phyloP scores from a whole-genome alignment of 2,888 invertebrate species.

The Chaetogeoica ovagalla region DNA sequence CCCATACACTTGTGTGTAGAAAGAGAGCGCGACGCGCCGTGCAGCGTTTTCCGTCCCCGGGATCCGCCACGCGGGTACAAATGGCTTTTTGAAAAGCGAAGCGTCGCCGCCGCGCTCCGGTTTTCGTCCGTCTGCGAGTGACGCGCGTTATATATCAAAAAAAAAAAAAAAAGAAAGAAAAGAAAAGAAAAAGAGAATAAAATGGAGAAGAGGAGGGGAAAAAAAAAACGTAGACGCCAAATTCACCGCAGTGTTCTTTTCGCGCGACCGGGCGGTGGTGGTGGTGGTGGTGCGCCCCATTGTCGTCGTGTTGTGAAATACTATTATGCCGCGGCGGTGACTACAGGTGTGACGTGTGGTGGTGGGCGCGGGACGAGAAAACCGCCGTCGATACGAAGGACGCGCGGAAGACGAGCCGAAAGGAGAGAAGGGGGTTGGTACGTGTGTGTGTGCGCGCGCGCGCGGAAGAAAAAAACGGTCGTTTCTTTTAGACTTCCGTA shows the following conservation, averaged over 20 bases:
- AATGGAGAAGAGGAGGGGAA: background rate
- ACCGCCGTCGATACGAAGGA: background rate
- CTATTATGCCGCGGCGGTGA: background rate
- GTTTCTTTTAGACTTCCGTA: conserved; percentile 7
- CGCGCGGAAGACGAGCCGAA: no score
- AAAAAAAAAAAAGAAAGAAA: background rate
- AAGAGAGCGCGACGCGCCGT: background rate
- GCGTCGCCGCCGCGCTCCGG: background rate
- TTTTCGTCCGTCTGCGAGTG: conserved; percentile 39
- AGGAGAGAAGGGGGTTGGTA: no score
- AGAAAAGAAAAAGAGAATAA: background rate
- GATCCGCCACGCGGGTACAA: conserved; percentile 1
- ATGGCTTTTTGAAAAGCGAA: conserved; percentile 34
- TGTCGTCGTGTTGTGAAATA: conserved; percentile 24
- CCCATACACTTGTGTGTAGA: background rate
- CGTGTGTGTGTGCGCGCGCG: no score
- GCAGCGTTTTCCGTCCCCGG: conserved; percentile 19
- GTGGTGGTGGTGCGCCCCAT: conserved; percentile 10
- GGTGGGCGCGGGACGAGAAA: no score
- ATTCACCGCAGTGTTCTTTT: conserved; percentile 7
- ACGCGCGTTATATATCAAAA: conserved; percentile 32
- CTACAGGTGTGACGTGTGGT: no score
- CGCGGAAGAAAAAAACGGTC: background rate
- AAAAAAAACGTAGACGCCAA: conserved; percentile 20
- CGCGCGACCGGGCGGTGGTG: background rate